Conservation (phyloP, 2,888 invertebrate species). For the Luffia ferchaultella region DNA sequence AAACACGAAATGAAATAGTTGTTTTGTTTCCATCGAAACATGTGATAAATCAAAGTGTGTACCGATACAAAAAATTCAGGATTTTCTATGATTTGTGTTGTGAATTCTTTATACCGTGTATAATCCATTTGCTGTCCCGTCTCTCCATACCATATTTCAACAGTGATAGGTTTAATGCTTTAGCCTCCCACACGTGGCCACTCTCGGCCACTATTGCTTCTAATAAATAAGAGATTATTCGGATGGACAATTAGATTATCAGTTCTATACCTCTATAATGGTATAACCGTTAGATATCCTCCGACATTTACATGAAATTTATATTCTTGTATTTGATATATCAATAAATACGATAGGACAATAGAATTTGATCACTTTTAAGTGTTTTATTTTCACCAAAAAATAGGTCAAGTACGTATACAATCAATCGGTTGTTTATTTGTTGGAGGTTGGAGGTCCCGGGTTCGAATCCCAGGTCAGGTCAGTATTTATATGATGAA, state of each 20-base stretch:
- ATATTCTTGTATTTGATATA: too few relatives aligned
- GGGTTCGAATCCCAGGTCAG: too few relatives aligned
- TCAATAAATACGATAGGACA: too few relatives aligned
- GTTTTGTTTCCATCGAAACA: background rate
- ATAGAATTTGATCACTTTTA: too few relatives aligned
- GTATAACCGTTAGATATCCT: background rate
- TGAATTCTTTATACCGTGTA: background rate
- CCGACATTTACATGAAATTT: too few relatives aligned
- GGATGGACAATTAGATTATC: slow-evolving; percentile 20
- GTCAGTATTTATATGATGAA: too few relatives aligned
- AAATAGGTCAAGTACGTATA: too few relatives aligned
- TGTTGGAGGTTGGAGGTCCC: too few relatives aligned
- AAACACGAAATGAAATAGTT: background rate
- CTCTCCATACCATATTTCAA: background rate
- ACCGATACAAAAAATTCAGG: background rate
- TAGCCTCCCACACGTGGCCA: slow-evolving; percentile 13
- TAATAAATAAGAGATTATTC: slow-evolving; percentile 48
- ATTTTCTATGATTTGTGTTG: background rate
- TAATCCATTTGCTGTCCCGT: background rate
- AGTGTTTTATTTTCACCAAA: too few relatives aligned
- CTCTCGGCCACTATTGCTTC: slow-evolving; percentile 11
- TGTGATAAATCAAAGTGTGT: background rate
- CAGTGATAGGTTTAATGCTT: slow-evolving; percentile 21
- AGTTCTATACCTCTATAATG: background rate
- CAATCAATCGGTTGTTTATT: too few relatives aligned